phyloP scores from a whole-genome alignment of 2,113 vertebrate species.

The Oryzias javanicus region DNA sequence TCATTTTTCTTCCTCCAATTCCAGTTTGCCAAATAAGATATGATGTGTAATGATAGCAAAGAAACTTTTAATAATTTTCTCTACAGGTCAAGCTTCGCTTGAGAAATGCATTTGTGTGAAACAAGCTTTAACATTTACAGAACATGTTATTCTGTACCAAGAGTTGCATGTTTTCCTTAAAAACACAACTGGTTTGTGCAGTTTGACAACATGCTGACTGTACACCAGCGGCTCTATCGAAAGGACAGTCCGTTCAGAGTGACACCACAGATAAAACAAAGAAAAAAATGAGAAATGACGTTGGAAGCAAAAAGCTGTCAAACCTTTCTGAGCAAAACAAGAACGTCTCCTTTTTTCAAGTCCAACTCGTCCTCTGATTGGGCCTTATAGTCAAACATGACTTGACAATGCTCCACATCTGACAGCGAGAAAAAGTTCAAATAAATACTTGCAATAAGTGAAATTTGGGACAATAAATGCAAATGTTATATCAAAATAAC shows the following conservation, averaged over 20 bases:
- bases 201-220: constrained; percentile 8
- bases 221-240: neutral
- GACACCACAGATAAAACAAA: neutral
- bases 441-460: neutral
- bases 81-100: neutral
- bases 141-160: neutral
- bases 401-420: constrained; percentile 78
- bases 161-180: neutral
- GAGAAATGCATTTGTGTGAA: too few species aligned
- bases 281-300: neutral
- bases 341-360: constrained; percentile 76
- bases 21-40: too few species aligned
- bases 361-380: constrained; percentile 79
- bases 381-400: constrained; percentile 81
- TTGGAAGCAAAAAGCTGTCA: constrained; percentile 4
- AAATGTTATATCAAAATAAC: neutral
- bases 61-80: too few species aligned
- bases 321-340: constrained; percentile 82
- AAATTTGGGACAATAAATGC: too few species aligned
- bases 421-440: constrained; percentile 34
- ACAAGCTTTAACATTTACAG: neutral
- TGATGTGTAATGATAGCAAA: too few species aligned
- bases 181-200: constrained; percentile 40
- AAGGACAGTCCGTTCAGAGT: too few species aligned
- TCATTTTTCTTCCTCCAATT: too few species aligned